Conservation (phyloP, 2,797 vertebrate species). For the Atherinosoma microstoma region DNA sequence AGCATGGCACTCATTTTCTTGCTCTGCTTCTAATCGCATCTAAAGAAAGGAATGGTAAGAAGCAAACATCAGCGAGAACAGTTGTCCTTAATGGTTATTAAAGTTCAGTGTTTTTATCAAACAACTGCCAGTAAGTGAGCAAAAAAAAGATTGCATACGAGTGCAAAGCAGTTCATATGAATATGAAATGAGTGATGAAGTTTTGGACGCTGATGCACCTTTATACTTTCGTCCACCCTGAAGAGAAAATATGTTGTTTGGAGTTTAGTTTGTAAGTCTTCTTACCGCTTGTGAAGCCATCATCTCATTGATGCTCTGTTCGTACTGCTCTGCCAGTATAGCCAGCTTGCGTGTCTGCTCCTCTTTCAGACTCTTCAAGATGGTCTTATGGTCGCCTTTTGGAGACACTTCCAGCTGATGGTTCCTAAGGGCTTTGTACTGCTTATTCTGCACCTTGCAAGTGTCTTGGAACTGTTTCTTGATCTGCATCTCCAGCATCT, state of each 20-base stretch:
- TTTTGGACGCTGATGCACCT: not conserved
- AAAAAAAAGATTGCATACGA: not conserved
- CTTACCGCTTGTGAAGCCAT: conserved; percentile 97
- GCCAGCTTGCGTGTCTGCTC: conserved; percentile 95
- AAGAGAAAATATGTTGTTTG: conserved; percentile 1
- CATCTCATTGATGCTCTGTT: conserved; percentile 99
- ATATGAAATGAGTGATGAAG: not conserved
- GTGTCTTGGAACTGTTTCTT: conserved; percentile 99
- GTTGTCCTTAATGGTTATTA: not conserved
- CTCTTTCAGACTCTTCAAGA: conserved; percentile 93
- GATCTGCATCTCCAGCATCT: conserved; percentile 96
- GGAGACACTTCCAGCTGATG: conserved; percentile 99
- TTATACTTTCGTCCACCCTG: not conserved
- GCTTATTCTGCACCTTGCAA: conserved; percentile 99
- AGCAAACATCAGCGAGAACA: conserved; percentile 3
- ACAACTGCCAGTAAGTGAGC: not conserved
- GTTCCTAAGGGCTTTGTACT: conserved; percentile 99
- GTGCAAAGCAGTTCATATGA: not conserved
- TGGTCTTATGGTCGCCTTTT: conserved; percentile 94
- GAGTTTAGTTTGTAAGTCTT: not conserved
- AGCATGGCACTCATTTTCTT: conserved; percentile 92
- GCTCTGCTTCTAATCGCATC: conserved; percentile 92
- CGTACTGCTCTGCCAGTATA: conserved; percentile 92
- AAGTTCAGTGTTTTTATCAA: conserved; percentile 13
- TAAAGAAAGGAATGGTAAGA: conserved; percentile 58